A percentile compares a stretch with the other conserved stretches of the same genome.
Evolutionary conservation across 2,888 invertebrate genomes (phyloP).

Genomic region (Meandrusa payeni): DNA sequence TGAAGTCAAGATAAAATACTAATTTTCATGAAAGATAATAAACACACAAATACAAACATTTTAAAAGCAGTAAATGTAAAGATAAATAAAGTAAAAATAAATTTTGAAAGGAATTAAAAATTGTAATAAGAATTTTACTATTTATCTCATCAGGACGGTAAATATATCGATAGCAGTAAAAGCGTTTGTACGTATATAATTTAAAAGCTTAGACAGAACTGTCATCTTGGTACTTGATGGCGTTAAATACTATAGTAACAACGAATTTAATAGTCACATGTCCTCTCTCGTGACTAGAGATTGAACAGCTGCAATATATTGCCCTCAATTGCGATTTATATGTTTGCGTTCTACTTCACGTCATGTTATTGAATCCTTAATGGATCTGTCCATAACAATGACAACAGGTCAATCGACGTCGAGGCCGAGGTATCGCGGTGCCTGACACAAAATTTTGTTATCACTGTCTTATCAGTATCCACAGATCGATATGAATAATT

Average conservation of each 20-base stretch:
- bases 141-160: no score
- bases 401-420: conserved; percentile 41
- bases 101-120: no score
- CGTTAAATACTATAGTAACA: conserved; percentile 5
- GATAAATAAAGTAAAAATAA: no score
- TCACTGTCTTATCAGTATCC: conserved; percentile 52
- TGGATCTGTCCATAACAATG: conserved; percentile 50
- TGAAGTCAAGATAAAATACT: no score
- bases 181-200: no score
- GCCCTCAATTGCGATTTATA: conserved; percentile 40
- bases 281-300: conserved; percentile 32
- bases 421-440: conserved; percentile 32
- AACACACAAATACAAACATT: no score
- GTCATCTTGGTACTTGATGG: conserved; percentile 1
- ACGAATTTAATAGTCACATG: conserved; percentile 27
- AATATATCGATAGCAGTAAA: no score
- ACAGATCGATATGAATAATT: conserved; percentile 75
- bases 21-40: no score
- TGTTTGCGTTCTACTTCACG: conserved; percentile 39
- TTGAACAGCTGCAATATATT: conserved; percentile 39
- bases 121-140: no score
- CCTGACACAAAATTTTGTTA: conserved; percentile 26
- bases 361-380: conserved; percentile 46
- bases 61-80: no score
- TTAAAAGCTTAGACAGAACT: no score